Evolutionary conservation across 2,113 vertebrate species (phyloP).

Genomic region (Channa argus): DNA sequence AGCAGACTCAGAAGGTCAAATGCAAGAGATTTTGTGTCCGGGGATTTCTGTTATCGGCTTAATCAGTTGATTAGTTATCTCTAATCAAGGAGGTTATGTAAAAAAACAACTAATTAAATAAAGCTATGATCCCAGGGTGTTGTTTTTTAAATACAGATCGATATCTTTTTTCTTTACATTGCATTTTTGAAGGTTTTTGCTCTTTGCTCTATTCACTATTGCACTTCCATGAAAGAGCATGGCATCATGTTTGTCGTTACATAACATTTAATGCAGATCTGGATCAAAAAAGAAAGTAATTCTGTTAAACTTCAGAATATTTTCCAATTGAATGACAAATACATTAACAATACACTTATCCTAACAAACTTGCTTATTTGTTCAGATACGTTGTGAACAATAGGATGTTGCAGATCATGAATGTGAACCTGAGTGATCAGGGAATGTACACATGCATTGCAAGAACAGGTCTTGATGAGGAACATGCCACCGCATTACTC

Average conservation of each 20-base stretch:
- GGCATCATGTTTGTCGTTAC: too few species aligned
- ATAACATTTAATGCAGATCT: too few species aligned
- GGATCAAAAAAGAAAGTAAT: too few species aligned
- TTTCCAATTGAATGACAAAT: not conserved
- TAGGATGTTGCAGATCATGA: slow-evolving; percentile 86
- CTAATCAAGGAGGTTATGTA: too few species aligned
- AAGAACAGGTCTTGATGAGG: slow-evolving; percentile 86
- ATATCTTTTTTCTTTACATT: too few species aligned
- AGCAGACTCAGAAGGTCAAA: not conserved
- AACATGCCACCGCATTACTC: slow-evolving; percentile 79
- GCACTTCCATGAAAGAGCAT: not conserved
- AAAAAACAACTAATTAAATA: too few species aligned
- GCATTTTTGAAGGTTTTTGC: not conserved
- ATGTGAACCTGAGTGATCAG: slow-evolving; percentile 86
- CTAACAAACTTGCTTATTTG: not conserved
- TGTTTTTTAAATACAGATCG: too few species aligned
- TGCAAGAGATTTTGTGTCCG: not conserved
- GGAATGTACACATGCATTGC: slow-evolving; percentile 89
- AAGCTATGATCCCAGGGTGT: too few species aligned
- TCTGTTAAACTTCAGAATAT: not conserved
- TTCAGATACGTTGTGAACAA: slow-evolving; percentile 77
- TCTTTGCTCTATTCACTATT: not conserved
- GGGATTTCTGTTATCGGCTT: not conserved
- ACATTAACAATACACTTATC: not conserved
- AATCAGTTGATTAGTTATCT: not conserved